Evolutionary conservation across 1,140 invertebrate genomes (phyloP).

Genomic region (Apis dorsata): DNA sequence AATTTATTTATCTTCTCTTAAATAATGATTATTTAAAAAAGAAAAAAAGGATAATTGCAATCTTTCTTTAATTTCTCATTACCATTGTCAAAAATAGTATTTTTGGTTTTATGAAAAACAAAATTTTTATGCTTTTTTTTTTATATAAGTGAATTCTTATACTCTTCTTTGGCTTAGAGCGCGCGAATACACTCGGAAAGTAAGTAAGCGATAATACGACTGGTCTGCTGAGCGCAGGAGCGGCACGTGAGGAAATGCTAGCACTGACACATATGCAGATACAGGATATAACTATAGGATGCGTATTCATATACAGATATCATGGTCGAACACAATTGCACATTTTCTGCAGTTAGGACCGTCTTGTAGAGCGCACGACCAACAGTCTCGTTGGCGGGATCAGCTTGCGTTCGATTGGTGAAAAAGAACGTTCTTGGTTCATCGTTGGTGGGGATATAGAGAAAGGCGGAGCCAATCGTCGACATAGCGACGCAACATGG

Average conservation of each 20-base stretch:
- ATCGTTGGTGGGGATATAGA: constrained; percentile 32
- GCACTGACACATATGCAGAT: constrained; percentile 20
- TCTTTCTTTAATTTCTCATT: not conserved
- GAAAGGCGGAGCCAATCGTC: constrained; percentile 55
- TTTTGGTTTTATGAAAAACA: not conserved
- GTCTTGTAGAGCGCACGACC: constrained; percentile 25
- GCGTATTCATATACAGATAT: not conserved
- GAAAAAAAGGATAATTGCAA: not conserved
- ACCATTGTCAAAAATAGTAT: not conserved
- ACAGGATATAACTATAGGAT: constrained; percentile 18
- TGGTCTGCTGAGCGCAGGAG: constrained; percentile 36
- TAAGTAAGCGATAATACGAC: constrained; percentile 52
- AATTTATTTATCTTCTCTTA: not conserved
- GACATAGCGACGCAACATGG: constrained; percentile 64
- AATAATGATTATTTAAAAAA: not conserved
- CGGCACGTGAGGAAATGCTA: constrained; percentile 48
- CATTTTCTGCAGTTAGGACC: not conserved
- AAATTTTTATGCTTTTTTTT: not conserved
- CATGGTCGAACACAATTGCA: not conserved
- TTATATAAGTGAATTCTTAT: not conserved
- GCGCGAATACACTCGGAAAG: constrained; percentile 37
- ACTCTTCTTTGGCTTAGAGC: constrained; percentile 30
- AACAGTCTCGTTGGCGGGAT: constrained; percentile 33
- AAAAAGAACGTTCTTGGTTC: constrained; percentile 10
- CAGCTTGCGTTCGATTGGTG: constrained; percentile 29